phyloP scores from a whole-genome alignment of 1,140 invertebrate genomes.

The Meteorus sp. region DNA sequence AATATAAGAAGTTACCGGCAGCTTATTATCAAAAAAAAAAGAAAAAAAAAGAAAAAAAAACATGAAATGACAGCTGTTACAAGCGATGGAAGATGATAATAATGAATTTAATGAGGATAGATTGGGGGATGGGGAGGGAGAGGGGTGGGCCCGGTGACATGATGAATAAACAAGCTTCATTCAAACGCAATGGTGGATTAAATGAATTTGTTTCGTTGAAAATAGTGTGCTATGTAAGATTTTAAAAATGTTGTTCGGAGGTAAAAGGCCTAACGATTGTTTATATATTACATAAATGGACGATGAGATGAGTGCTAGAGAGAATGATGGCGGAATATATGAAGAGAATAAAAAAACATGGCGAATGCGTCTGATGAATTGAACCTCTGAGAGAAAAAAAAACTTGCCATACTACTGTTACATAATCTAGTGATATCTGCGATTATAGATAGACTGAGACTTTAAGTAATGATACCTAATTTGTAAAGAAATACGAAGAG shows the following conservation, averaged over 20 bases:
- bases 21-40: constrained; percentile 22
- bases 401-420: constrained; percentile 35
- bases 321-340: constrained; percentile 11
- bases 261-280: constrained; percentile 28
- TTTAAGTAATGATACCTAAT: constrained; percentile 34
- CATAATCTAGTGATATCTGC: constrained; percentile 35
- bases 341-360: background rate
- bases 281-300: constrained; percentile 1
- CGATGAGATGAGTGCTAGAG: background rate
- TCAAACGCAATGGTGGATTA: constrained; percentile 8
- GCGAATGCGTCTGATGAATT: constrained; percentile 16
- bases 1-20: constrained; percentile 21
- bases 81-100: constrained; percentile 1
- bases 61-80: constrained; percentile 4
- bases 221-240: constrained; percentile 14
- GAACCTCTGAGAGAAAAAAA: constrained; percentile 25
- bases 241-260: constrained; percentile 22
- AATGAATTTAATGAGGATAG: constrained; percentile 1
- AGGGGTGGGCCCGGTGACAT: background rate
- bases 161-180: constrained; percentile 18
- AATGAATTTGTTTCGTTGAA: constrained; percentile 17
- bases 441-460: constrained; percentile 37
- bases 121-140: constrained; percentile 1
- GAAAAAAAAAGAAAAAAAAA: constrained; percentile 13
- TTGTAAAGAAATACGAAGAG: constrained; percentile 20